These are phyloP conservation scores for Erinaceus europaeus DNA, from an alignment of 2,113 vertebrate genomes.

Conservation along the genomic window DNA sequence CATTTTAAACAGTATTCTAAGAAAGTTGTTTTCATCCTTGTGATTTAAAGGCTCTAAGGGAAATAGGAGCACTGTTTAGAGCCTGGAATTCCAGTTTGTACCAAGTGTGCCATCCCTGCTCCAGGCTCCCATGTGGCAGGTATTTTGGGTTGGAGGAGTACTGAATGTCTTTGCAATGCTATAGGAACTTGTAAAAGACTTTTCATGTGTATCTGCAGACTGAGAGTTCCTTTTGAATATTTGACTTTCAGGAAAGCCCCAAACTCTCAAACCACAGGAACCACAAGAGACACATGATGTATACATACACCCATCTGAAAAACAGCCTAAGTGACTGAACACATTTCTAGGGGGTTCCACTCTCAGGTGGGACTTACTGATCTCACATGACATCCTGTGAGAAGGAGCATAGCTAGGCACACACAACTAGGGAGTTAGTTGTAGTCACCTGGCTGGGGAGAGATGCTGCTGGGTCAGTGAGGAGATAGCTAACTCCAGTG, in stretches of 20 bases:
- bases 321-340: not conserved
- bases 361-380: not conserved
- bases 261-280: not conserved
- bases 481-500: not conserved
- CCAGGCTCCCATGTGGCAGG: not conserved
- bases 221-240: not conserved
- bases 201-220: not conserved
- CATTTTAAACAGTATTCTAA: not conserved
- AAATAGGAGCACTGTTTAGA: not conserved
- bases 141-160: too few species aligned
- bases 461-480: not conserved
- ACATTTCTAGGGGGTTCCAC: not conserved
- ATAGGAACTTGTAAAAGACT: not conserved
- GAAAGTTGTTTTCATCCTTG: not conserved
- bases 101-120: not conserved
- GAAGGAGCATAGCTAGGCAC: not conserved
- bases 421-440: not conserved
- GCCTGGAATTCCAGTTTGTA: not conserved
- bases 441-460: not conserved
- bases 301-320: not conserved
- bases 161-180: not conserved
- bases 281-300: not conserved
- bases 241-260: not conserved
- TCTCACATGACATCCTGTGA: not conserved
- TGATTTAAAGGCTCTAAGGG: not conserved